Evolutionary conservation across 2,113 vertebrate genomes (phyloP).

Genomic region (Andinoacara biseriatus): DNA sequence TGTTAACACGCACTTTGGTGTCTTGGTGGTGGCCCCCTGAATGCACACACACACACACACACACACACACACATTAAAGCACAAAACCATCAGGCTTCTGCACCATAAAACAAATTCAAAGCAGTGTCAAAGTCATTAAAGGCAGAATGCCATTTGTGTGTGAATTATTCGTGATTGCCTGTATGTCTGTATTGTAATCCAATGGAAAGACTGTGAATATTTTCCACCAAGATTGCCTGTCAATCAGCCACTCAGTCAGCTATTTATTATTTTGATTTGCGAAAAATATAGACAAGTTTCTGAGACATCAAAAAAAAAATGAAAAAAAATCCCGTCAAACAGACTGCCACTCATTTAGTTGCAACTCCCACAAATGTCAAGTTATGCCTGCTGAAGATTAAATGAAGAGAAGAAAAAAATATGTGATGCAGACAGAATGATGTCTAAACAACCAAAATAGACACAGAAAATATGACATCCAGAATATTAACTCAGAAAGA

Average conservation of each 20-base stretch:
- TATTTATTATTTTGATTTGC: conserved; percentile 49
- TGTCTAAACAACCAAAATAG: not conserved
- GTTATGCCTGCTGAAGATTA: not conserved
- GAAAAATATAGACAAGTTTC: conserved; percentile 27
- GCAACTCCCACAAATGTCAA: conserved; percentile 20
- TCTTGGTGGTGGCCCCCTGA: conserved; percentile 91
- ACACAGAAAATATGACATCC: not conserved
- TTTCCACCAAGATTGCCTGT: conserved; percentile 21
- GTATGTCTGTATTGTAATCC: conserved; percentile 14
- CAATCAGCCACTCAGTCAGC: conserved; percentile 37
- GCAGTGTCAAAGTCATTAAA: conserved; percentile 21
- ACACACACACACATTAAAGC: conserved; percentile 17
- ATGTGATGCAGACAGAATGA: not conserved
- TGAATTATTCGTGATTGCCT: not conserved
- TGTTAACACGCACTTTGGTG: conserved; percentile 92
- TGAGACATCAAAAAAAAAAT: conserved; percentile 23
- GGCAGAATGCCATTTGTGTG: conserved; percentile 12
- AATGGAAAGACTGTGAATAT: conserved; percentile 23
- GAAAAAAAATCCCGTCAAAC: conserved; percentile 8
- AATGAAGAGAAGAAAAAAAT: not conserved
- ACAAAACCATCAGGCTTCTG: not conserved
- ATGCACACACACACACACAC: conserved; percentile 37
- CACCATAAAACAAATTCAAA: not conserved
- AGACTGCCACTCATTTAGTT: not conserved
- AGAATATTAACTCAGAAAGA: conserved; percentile 10